Evolutionary conservation across 2,797 vertebrate genomes (phyloP), one percentile per base, ranked within the genome.

Genomic region (Adrianichthys oophorus): DNA sequence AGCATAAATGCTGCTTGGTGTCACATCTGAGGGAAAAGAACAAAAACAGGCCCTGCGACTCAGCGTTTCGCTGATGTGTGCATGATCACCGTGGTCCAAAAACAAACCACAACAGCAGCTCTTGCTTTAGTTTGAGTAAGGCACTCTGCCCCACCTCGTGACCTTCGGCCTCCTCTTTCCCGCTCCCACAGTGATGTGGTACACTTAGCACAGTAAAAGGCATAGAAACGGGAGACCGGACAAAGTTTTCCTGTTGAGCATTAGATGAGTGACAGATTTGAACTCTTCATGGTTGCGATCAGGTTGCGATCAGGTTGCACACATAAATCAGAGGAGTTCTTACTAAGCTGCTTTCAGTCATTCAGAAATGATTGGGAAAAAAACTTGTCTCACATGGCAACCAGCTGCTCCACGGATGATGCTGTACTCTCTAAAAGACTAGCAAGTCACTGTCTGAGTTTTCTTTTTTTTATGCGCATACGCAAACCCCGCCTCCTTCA

Each of bases 181-280:
- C 78, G 76, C 82, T 88, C 89, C 90, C 91, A 91, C 90, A 93
- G 91, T 91, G 91, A 80, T 89, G 89, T 91, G 87, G 91, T 91
- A 85, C 89, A 86, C 84, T 65, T 87, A 90, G 86, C 90, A 91
- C 90, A 90, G 90, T 88, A 86, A 89, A 90, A 88, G 86, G 89
- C 86, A 86, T 89, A 86, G 83, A 89, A 85, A 87, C 87, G 84
- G 82, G 78, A 84, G 84, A 85, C 70, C 52, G 68, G 82, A 82
- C 80, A 72, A 61, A 60, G 48, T 58, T 52, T 62, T 75, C 65
- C 52, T 43, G 59, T 85, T 70, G 72, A 76, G 78, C 68, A 46
- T 72, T 65, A 71, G 85, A 88, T 86, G 68, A 87, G 80, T 52
- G 87, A 86, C 78, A 70, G 62, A 70, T 78, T 63, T 72, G 62